Evolutionary conservation across 2,888 invertebrate genomes (phyloP).

Genomic region (Hypomecis atomaria): DNA sequence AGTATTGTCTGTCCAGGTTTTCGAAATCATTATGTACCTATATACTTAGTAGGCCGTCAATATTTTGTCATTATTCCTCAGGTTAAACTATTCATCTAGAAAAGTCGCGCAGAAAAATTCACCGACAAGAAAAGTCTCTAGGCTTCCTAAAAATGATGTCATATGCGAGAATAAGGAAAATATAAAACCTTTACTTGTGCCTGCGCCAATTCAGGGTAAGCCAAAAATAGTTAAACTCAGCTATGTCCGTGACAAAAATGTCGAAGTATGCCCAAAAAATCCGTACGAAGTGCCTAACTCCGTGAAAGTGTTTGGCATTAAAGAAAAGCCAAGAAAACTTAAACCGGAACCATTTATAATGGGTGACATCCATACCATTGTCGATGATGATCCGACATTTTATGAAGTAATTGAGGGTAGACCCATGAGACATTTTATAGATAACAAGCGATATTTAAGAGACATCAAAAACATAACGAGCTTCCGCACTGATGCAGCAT

Average conservation of each 20-base stretch:
- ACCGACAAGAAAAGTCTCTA: conserved; percentile 35
- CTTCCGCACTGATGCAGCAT: conserved; percentile 49
- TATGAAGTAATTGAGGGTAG: conserved; percentile 55
- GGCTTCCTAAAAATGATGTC: conserved; percentile 30
- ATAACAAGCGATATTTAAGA: conserved; percentile 51
- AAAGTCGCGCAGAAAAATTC: conserved; percentile 35
- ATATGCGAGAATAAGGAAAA: conserved; percentile 36
- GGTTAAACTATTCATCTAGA: conserved; percentile 33
- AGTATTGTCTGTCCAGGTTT: too few species aligned
- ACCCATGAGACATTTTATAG: conserved; percentile 47
- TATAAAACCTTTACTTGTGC: conserved; percentile 23
- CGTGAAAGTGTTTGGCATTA: conserved; percentile 41
- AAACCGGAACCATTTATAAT: conserved; percentile 45
- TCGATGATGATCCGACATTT: conserved; percentile 52
- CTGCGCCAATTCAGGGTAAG: neutral
- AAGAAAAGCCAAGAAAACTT: conserved; percentile 33
- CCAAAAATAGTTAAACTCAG: neutral
- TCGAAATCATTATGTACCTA: too few species aligned
- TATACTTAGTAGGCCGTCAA: too few species aligned
- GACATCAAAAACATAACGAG: conserved; percentile 51
- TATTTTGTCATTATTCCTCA: conserved; percentile 26
- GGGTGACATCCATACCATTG: conserved; percentile 49
- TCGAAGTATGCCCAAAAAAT: conserved; percentile 38
- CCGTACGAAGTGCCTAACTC: conserved; percentile 46
- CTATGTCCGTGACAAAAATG: conserved; percentile 31